Conservation (phyloP, 2,797 vertebrate genomes). For the Mormyrops boulengeri region DNA sequence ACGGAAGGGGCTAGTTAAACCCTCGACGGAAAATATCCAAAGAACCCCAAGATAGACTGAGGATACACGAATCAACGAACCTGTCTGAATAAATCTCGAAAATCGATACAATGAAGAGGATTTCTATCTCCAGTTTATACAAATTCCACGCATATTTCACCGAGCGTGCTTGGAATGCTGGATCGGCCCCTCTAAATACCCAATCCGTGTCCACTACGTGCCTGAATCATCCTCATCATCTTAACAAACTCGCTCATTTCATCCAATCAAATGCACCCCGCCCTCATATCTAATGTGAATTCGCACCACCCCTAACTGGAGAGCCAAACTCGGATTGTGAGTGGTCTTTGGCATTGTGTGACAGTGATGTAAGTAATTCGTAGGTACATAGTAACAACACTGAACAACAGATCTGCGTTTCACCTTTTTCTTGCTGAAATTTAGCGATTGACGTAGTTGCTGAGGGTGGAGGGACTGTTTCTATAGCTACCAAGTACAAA, state of each 20-base stretch:
- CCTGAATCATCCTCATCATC: background rate
- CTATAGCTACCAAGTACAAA: background rate
- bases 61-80: no score
- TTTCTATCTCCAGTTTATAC: background rate
- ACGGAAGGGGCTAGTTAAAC: background rate
- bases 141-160: background rate
- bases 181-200: background rate
- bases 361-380: background rate
- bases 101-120: background rate
- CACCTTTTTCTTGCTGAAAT: background rate
- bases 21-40: background rate
- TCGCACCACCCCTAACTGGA: background rate
- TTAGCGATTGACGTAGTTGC: background rate
- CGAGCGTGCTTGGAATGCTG: background rate
- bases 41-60: background rate
- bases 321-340: background rate
- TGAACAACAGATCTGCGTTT: background rate
- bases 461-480: background rate
- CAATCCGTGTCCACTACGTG: background rate
- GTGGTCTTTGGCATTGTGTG: background rate
- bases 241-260: background rate
- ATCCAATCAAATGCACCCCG: background rate
- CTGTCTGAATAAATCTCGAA: background rate
- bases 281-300: background rate
- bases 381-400: background rate